phyloP scores from a whole-genome alignment of 2,888 invertebrate species.

The Bombyx huttoni region DNA sequence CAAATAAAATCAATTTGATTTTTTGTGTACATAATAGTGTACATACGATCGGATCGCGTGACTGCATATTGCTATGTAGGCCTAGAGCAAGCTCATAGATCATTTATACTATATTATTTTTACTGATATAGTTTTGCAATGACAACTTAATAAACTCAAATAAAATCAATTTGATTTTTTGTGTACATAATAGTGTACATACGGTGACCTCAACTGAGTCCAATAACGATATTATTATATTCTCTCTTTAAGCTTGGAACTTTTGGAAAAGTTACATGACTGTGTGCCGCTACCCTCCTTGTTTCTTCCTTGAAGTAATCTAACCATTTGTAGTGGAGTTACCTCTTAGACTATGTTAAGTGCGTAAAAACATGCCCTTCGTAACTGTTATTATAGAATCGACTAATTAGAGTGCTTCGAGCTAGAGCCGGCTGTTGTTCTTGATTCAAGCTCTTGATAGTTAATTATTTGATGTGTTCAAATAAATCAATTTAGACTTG shows the following conservation, averaged over 20 bases:
- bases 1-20: not conserved
- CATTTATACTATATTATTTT: not conserved
- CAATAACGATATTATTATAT: no score
- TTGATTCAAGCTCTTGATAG: not conserved
- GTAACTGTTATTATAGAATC: not conserved
- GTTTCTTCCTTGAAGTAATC: no score
- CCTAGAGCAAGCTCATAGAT: not conserved
- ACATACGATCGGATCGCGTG: conserved; percentile 34
- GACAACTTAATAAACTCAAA: not conserved
- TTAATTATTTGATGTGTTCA: not conserved
- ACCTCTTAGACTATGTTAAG: not conserved
- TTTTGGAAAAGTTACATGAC: no score
- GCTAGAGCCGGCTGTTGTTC: not conserved
- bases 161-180: no score
- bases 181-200: no score
- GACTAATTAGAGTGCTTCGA: not conserved
- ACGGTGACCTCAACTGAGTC: no score
- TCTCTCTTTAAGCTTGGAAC: no score
- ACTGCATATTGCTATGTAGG: conserved; percentile 6
- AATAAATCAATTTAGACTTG: no score
- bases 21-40: no score
- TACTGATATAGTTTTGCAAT: not conserved
- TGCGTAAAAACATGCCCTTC: not conserved
- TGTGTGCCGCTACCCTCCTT: no score
- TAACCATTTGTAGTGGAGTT: not conserved